Evolutionary conservation across 2,113 vertebrate species (phyloP), one percentile per base, ranked within the genome.

Genomic region (Neogale vison): DNA sequence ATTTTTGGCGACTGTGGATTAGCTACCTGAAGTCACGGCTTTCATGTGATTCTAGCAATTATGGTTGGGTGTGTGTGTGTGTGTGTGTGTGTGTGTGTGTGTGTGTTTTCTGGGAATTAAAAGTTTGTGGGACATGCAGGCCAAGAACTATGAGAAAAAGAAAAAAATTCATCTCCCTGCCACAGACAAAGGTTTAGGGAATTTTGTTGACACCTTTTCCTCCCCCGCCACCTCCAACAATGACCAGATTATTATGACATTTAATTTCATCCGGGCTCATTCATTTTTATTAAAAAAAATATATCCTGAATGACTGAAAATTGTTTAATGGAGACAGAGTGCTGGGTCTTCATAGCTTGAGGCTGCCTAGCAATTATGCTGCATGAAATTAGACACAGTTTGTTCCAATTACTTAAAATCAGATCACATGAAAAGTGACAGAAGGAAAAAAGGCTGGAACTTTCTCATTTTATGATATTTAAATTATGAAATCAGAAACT

Each of bases 341-440:
- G 98, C 98, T 99, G 97, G 97, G 97, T 98, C 97, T 98, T 96
- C 97, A 96, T 99, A 98, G 99, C 99, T 99, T 93, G 98, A 99
- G 99, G 99, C 98, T 97, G 96, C 97, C 97, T 98, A 95, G 98
- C 98, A 99, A 99, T 99, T 99, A 99, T 99, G 98, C 98, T 99
- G 98, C 98, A 99, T 99, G 98, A 99, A 99, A 99, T 99, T 99
- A 99, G 98, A 98, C 98, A 99, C 98, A 99, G 99, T 99, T 99
- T 99, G 98, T 99, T 99, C 98, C 98, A 99, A 99, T 99, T 99
- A 99, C 98, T 98, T 99, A 99, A 99, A 99, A 98, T 99, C 98
- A 98, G 98, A 99, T 99, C 99, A 99, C 98, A 99, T 98, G 98
- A 98, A 99, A 99, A 98, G 98, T 99, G 98, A 99, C 98, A 98